phyloP scores from a whole-genome alignment of 2,888 invertebrate genomes.

The Amphipoea oculea region DNA sequence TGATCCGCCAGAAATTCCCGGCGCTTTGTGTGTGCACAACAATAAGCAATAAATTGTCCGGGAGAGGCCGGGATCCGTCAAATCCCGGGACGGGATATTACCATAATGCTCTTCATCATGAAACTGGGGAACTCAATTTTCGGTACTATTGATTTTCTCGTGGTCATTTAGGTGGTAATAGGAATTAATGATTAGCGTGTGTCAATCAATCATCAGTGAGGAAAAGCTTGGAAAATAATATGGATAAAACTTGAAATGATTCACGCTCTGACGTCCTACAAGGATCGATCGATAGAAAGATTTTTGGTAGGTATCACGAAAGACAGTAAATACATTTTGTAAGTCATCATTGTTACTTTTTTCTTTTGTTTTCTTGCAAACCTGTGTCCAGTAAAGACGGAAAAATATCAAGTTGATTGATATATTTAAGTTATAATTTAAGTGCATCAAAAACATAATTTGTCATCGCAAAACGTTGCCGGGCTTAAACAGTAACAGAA shows the following conservation, averaged over 20 bases:
- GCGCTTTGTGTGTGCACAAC: slow-evolving; percentile 58
- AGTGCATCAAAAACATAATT: neutral
- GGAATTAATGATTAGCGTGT: slow-evolving; percentile 36
- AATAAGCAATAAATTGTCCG: slow-evolving; percentile 67
- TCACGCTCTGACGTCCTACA: neutral
- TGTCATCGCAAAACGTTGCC: neutral
- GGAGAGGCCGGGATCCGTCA: slow-evolving; percentile 64
- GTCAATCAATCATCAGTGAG: neutral
- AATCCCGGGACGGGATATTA: slow-evolving; percentile 63
- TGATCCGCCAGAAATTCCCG: slow-evolving; percentile 49
- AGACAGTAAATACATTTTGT: neutral
- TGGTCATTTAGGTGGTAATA: slow-evolving; percentile 37
- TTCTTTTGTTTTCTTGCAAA: neutral
- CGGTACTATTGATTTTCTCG: slow-evolving; percentile 52
- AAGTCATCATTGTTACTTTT: neutral
- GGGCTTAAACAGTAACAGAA: neutral
- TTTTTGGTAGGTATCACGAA: neutral
- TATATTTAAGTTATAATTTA: neutral
- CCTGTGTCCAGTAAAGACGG: neutral
- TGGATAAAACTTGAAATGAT: neutral
- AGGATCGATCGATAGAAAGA: neutral
- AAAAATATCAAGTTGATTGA: neutral
- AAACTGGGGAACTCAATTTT: slow-evolving; percentile 57
- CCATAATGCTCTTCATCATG: slow-evolving; percentile 64
- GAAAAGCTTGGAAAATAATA: neutral